Evolutionary conservation across 2,797 vertebrate genomes (phyloP).

Genomic region (Mallotus villosus): DNA sequence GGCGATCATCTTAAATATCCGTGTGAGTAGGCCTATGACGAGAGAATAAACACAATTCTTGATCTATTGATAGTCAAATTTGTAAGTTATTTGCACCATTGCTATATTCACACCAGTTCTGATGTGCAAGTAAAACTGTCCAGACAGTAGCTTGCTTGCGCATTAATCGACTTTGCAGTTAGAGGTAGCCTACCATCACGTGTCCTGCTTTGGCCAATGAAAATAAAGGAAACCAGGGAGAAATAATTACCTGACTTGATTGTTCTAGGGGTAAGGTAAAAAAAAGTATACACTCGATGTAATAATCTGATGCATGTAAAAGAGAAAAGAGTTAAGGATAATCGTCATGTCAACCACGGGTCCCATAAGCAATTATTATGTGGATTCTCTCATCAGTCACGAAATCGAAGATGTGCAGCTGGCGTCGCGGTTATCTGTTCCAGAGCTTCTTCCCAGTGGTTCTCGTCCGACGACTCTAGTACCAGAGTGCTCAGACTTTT

Average conservation of each 20-base stretch:
- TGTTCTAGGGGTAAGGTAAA: constrained; percentile 82
- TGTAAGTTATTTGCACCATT: not conserved
- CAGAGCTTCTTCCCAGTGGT: constrained; percentile 76
- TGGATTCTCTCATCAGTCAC: constrained; percentile 83
- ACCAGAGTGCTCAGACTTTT: constrained; percentile 81
- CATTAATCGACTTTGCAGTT: constrained; percentile 84
- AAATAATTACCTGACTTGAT: constrained; percentile 91
- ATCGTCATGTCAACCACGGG: constrained; percentile 80
- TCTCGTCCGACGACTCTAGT: constrained; percentile 77
- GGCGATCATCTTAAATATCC: constrained; percentile 9
- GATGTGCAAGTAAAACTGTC: constrained; percentile 21
- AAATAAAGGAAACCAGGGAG: constrained; percentile 77
- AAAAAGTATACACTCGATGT: constrained; percentile 86
- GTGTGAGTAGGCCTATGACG: not conserved
- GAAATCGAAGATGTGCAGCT: constrained; percentile 78
- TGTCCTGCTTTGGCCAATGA: constrained; percentile 80
- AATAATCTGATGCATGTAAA: constrained; percentile 86
- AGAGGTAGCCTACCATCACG: constrained; percentile 84
- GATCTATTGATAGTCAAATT: not conserved
- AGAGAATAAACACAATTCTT: not conserved
- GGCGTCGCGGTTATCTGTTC: constrained; percentile 73
- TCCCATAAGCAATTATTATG: constrained; percentile 87
- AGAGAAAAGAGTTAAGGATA: constrained; percentile 79
- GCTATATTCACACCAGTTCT: constrained; percentile 5
- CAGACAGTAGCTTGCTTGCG: constrained; percentile 64